phyloP scores from a whole-genome alignment of 2,797 vertebrate species.

The Brachyalestes nurse region DNA sequence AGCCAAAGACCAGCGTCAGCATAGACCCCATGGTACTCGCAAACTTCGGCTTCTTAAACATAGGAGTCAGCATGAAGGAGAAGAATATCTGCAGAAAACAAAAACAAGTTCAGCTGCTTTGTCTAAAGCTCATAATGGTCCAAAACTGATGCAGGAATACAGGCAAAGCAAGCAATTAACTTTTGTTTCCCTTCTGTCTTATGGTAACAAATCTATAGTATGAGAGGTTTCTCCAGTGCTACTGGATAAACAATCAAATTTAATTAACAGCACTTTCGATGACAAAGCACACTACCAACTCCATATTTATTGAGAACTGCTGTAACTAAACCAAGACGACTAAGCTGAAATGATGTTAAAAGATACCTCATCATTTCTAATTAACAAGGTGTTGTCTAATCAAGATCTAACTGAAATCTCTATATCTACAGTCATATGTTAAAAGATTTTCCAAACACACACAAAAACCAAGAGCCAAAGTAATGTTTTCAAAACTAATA shows the following conservation, averaged over 20 bases:
- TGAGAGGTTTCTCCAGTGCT: neutral
- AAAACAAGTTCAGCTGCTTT: neutral
- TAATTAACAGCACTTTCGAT: too few species aligned
- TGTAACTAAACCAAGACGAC: too few species aligned
- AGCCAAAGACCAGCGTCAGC: constrained; percentile 89
- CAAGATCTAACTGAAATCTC: too few species aligned
- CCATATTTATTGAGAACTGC: too few species aligned
- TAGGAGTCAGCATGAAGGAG: constrained; percentile 93
- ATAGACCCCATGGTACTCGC: constrained; percentile 93
- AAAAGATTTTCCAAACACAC: too few species aligned
- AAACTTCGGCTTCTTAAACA: constrained; percentile 95
- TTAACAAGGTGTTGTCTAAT: too few species aligned
- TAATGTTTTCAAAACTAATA: too few species aligned
- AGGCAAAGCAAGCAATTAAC: neutral
- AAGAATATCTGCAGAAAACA: constrained; percentile 86
- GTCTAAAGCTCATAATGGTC: neutral
- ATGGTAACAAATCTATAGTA: neutral
- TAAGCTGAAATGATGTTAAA: too few species aligned
- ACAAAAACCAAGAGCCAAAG: too few species aligned
- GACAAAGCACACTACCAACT: too few species aligned
- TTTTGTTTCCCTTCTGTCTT: neutral
- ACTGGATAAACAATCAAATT: neutral
- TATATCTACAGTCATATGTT: too few species aligned
- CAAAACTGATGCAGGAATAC: neutral
- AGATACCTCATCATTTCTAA: too few species aligned